phyloP scores from a whole-genome alignment of 2,888 invertebrate species.

The Anthoptus insignis region DNA sequence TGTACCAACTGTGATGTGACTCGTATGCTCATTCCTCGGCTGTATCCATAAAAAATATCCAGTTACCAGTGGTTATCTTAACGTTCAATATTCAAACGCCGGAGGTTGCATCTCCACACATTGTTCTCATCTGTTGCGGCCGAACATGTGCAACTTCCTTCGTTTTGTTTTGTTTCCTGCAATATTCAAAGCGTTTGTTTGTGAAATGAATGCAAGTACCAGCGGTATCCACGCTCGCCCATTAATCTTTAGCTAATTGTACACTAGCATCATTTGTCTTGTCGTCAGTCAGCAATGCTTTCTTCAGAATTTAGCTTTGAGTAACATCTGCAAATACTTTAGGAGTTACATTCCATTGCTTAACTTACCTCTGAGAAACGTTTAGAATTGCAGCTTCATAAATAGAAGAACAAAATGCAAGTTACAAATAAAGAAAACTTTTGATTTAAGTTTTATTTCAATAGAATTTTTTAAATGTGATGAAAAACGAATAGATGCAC shows the following conservation, averaged over 20 bases:
- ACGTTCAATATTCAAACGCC: slow-evolving; percentile 19
- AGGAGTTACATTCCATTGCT: not conserved
- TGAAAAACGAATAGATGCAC: no score
- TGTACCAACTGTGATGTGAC: no score
- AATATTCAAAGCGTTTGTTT: slow-evolving; percentile 14
- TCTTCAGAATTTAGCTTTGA: not conserved
- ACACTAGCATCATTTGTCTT: not conserved
- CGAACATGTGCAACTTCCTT: slow-evolving; percentile 41
- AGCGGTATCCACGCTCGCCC: not conserved
- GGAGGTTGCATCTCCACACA: slow-evolving; percentile 29
- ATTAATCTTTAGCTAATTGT: slow-evolving; percentile 24
- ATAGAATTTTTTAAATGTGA: no score
- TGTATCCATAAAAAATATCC: no score
- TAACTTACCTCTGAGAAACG: no score
- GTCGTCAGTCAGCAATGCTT: not conserved
- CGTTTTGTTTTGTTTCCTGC: slow-evolving; percentile 29
- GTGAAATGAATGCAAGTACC: slow-evolving; percentile 2
- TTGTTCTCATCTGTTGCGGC: slow-evolving; percentile 33
- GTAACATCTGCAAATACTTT: not conserved
- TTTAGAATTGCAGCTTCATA: no score
- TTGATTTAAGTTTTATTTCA: no score
- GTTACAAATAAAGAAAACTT: no score
- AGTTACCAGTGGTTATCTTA: no score
- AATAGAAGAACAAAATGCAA: no score
- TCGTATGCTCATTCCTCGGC: no score